These are phyloP conservation scores for Vandiemenella viatica DNA, from an alignment of 2,888 invertebrate genomes.

Conservation along the genomic window DNA sequence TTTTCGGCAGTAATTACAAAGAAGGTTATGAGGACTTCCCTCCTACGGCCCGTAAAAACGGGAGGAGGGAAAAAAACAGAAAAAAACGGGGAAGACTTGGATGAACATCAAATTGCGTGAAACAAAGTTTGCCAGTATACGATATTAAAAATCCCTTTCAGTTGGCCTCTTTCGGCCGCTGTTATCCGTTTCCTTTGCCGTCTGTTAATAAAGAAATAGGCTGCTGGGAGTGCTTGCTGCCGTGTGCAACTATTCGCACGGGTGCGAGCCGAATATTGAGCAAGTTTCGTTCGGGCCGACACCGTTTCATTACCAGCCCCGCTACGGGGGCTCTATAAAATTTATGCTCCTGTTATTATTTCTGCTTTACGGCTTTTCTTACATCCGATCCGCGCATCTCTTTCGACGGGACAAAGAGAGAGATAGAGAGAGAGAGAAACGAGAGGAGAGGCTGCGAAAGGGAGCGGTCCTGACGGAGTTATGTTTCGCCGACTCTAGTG, in stretches of 20 bases:
- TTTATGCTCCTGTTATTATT: neutral
- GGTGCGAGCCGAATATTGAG: too few relatives aligned
- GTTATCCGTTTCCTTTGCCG: neutral
- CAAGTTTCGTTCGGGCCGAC: too few relatives aligned
- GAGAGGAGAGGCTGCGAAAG: too few relatives aligned
- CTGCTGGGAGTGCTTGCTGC: neutral
- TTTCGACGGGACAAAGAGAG: too few relatives aligned
- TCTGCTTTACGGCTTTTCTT: neutral
- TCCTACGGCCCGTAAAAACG: neutral
- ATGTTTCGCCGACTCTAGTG: too few relatives aligned
- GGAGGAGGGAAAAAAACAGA: too few relatives aligned
- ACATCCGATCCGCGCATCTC: too few relatives aligned
- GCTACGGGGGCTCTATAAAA: neutral
- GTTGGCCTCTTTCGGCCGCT: too few relatives aligned
- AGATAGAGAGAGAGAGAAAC: too few relatives aligned
- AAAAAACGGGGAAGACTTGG: neutral
- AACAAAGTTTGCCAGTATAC: neutral
- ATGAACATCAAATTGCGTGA: neutral
- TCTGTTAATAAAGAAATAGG: neutral
- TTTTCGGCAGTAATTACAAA: neutral
- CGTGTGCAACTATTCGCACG: too few relatives aligned
- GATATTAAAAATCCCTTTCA: neutral
- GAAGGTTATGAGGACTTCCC: neutral
- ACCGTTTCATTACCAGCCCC: neutral
- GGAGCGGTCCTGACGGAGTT: too few relatives aligned